Base-by-base conservation (phyloP, 2,888 invertebrate species). In the Colostygia pectinataria region DNA sequence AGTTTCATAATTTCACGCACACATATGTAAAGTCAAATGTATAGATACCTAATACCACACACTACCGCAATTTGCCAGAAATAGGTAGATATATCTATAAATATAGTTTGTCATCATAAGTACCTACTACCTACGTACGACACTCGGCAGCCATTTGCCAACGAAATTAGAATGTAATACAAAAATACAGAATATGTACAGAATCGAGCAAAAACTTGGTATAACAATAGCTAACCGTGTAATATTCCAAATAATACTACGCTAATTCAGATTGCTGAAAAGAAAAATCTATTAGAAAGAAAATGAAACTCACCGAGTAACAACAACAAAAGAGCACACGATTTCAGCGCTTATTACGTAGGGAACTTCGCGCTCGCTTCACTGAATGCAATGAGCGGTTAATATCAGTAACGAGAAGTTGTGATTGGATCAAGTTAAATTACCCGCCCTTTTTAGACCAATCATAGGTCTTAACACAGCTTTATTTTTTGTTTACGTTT, bases 311-410 rank as follows among this genome's bases (percentile, higher is more conserved):
- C 81, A 89, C 90, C 85, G 60, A 80, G 74, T 75, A 82, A 77
- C 80, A 82, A 83, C 83, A 72, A 71, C 64, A 74, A 79, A 80
- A 74, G 82, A 80, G 77, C 86, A 89, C 87, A 90, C 90, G 87
- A 90, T 89, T 90, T 88, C 88, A 87, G 89, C 77, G 86, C 90
- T 87, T 90, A 90, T 88, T 88, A 88, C 87, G 88, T 87, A 84
- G 84, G 79, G 68, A 83, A 87, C 85, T 84, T 88, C 80, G 80
- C 76, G 77, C 75, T 82, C 71, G 68, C 74, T 77, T 74, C 72
- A 82, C 79, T 79, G 80, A 83, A 82, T 80, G 79, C 76, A 76
- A 31, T 65, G 77, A 79, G 71, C 68, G 71, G 70, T 64, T 76
- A 72, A 80, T 80, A 79, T 80, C 79, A 79, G 63, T 67, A 62